phyloP scores from a whole-genome alignment of 2,113 vertebrate species.

The Microcebus lehilahytsara region DNA sequence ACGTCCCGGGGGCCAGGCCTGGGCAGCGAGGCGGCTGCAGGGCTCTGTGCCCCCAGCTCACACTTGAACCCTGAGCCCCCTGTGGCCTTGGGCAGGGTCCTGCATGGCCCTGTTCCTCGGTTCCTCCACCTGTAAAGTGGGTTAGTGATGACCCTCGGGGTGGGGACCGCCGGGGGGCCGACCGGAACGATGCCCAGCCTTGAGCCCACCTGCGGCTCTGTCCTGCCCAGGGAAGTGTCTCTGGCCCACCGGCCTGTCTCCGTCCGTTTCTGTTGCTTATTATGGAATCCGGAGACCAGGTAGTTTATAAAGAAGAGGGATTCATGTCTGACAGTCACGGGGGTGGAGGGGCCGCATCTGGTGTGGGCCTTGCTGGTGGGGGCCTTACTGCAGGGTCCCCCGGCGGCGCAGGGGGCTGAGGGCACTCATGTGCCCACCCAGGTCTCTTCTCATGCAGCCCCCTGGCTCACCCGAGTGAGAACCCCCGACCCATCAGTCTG shows the following conservation, averaged over 20 bases:
- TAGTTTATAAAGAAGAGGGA: not conserved
- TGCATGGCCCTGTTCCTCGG: no score
- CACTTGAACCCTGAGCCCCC: not conserved
- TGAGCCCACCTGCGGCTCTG: accelerated
- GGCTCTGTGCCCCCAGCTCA: not conserved
- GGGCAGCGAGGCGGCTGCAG: not conserved
- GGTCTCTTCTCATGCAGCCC: not conserved
- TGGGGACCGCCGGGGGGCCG: accelerated
- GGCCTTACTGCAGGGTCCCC: not conserved
- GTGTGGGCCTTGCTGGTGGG: not conserved
- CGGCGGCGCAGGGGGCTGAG: not conserved
- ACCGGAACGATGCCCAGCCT: no score
- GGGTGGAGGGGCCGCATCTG: not conserved
- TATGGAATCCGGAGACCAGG: not conserved
- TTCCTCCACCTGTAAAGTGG: no score
- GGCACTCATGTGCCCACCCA: accelerated
- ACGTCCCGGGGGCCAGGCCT: no score
- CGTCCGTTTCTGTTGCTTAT: not conserved
- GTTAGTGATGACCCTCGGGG: not conserved
- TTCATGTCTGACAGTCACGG: not conserved
- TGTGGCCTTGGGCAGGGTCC: not conserved
- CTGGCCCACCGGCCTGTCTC: not conserved
- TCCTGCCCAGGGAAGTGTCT: accelerated
- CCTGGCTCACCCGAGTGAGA: not conserved
- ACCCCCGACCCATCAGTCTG: not conserved